phyloP scores from a whole-genome alignment of 2,113 vertebrate genomes.

The Equus przewalskii region DNA sequence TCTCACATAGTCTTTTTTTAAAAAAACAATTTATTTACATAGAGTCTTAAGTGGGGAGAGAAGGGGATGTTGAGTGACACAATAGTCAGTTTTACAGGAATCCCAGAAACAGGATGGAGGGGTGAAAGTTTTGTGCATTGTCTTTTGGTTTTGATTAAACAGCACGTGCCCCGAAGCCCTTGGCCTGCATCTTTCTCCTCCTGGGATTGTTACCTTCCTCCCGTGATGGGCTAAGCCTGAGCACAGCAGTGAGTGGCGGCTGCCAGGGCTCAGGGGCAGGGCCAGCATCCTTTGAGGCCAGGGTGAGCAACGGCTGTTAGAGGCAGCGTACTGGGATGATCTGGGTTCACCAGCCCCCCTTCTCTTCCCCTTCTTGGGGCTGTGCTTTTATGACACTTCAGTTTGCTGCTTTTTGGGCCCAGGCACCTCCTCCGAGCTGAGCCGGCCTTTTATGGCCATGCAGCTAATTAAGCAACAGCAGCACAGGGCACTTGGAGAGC shows the following conservation, averaged over 20 bases:
- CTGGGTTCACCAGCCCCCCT: not conserved
- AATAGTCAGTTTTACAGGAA: not conserved
- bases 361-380: conserved; percentile 54
- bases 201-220: not conserved
- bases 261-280: not conserved
- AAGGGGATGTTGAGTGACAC: not conserved
- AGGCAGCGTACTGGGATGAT: not conserved
- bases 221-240: not conserved
- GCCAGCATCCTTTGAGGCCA: conserved; percentile 46
- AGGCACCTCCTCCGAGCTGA: conserved; percentile 70
- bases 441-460: conserved; percentile 71
- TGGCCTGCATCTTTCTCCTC: not conserved
- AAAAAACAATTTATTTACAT: too few relatives aligned
- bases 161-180: not conserved
- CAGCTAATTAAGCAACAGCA: conserved; percentile 67
- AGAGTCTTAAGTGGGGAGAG: not conserved
- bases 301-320: not conserved
- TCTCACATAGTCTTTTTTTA: not conserved
- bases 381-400: conserved; percentile 77
- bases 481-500: not conserved
- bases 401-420: conserved; percentile 69
- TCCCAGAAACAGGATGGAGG: not conserved
- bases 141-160: conserved; percentile 20
- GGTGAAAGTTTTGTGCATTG: not conserved
- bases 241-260: too few relatives aligned